phyloP scores from a whole-genome alignment of 1,140 invertebrate species.

The Drosophila littoralis region DNA sequence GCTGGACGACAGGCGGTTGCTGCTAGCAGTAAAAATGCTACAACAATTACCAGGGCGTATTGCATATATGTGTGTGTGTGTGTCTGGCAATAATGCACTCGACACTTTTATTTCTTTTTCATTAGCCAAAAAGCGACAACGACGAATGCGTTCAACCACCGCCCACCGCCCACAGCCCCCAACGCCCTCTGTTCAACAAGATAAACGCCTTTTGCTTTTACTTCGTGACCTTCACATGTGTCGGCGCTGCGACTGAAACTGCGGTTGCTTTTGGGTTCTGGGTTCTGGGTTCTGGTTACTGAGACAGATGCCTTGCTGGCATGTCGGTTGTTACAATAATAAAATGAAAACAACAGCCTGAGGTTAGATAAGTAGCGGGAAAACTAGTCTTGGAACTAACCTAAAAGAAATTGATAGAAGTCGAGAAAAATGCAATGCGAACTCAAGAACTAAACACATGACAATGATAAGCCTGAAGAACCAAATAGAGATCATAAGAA shows the following conservation, averaged over 20 bases:
- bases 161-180: slow-evolving; percentile 26
- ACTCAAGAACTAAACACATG: too few species aligned
- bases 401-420: neutral
- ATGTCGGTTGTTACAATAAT: too few species aligned
- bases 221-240: slow-evolving; percentile 59
- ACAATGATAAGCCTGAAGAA: too few species aligned
- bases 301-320: neutral
- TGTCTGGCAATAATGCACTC: slow-evolving; percentile 80
- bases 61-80: slow-evolving; percentile 41
- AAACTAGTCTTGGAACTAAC: neutral
- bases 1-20: slow-evolving; percentile 25
- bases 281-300: too few species aligned
- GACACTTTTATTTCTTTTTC: slow-evolving; percentile 84
- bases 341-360: neutral
- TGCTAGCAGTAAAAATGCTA: slow-evolving; percentile 67
- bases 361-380: neutral
- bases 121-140: slow-evolving; percentile 77
- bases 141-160: slow-evolving; percentile 32
- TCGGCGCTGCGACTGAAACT: slow-evolving; percentile 1
- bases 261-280: too few species aligned
- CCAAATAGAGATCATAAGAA: too few species aligned
- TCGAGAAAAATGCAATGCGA: neutral
- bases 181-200: neutral
- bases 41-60: slow-evolving; percentile 78
- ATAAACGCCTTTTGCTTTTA: slow-evolving; percentile 22